Evolutionary conservation across 2,888 invertebrate species (phyloP).

Genomic region (Notocelia uddmanniana): DNA sequence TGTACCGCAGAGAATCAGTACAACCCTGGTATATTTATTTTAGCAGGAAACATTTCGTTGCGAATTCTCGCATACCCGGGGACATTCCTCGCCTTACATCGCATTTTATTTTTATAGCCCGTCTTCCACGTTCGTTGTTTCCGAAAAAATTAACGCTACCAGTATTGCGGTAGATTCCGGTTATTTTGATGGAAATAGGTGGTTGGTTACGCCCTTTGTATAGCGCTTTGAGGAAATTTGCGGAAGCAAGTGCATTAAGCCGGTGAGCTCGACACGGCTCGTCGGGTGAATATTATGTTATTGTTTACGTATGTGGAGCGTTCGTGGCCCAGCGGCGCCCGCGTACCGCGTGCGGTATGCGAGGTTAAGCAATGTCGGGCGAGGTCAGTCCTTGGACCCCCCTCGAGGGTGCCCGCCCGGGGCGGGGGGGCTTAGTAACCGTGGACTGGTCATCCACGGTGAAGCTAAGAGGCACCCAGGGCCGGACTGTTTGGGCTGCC

Average conservation of each 20-base stretch:
- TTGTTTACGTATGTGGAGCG: slow-evolving; percentile 12
- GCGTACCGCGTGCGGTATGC: too few relatives aligned
- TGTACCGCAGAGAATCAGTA: slow-evolving; percentile 4
- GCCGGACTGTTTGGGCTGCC: too few relatives aligned
- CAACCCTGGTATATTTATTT: slow-evolving; percentile 12
- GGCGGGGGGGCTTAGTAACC: too few relatives aligned
- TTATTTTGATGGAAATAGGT: slow-evolving; percentile 29
- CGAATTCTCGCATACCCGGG: slow-evolving; percentile 66
- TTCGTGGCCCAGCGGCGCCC: too few relatives aligned
- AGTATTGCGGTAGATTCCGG: slow-evolving; percentile 26
- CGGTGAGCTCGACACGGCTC: not conserved
- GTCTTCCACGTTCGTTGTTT: slow-evolving; percentile 67
- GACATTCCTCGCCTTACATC: slow-evolving; percentile 65
- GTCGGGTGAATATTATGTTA: slow-evolving; percentile 10
- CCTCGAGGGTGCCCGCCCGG: too few relatives aligned
- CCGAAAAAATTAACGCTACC: slow-evolving; percentile 58
- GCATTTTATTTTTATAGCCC: slow-evolving; percentile 74
- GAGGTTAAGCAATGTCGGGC: too few relatives aligned
- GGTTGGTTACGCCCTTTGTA: slow-evolving; percentile 14
- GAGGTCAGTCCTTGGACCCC: too few relatives aligned
- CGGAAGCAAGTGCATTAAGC: not conserved
- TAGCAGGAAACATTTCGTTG: slow-evolving; percentile 24
- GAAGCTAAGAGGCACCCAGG: too few relatives aligned
- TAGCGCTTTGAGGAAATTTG: slow-evolving; percentile 30
- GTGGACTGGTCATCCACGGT: too few relatives aligned